These are phyloP conservation scores for Sander vitreus DNA, from an alignment of 2,113 vertebrate genomes.

Conservation along the genomic window DNA sequence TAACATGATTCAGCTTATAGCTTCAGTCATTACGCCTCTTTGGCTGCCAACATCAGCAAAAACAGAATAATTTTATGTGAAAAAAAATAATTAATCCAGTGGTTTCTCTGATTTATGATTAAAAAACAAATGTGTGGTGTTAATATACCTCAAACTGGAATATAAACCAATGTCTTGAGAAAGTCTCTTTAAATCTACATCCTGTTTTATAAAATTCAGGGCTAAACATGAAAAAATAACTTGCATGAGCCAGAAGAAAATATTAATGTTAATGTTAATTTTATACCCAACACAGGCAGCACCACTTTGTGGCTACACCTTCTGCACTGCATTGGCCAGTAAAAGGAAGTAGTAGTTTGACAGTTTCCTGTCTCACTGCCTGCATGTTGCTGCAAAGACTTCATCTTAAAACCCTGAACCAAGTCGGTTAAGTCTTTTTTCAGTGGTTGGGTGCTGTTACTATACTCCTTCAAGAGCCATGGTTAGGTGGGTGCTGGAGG, in stretches of 20 bases:
- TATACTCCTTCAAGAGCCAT: constrained; percentile 89
- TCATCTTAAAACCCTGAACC: constrained; percentile 26
- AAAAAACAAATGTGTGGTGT: constrained; percentile 33
- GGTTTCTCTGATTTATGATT: constrained; percentile 50
- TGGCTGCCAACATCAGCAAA: constrained; percentile 65
- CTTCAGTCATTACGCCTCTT: constrained; percentile 59
- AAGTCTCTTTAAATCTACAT: constrained; percentile 34
- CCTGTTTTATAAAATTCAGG: constrained; percentile 36
- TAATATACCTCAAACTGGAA: constrained; percentile 9
- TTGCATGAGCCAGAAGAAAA: constrained; percentile 50
- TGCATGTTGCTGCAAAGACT: constrained; percentile 35
- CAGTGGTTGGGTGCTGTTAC: constrained; percentile 35
- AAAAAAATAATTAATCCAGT: constrained; percentile 72
- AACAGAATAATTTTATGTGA: constrained; percentile 37
- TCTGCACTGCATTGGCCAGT: constrained; percentile 32
- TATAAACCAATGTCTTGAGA: constrained; percentile 48
- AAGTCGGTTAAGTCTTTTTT: constrained; percentile 21
- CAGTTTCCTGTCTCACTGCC: constrained; percentile 27
- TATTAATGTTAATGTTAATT: constrained; percentile 51
- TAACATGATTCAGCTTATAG: constrained; percentile 40
- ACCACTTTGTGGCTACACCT: constrained; percentile 59
- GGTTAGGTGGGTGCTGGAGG: constrained; percentile 97
- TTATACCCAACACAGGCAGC: constrained; percentile 35
- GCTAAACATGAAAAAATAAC: constrained; percentile 22
- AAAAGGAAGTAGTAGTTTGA: constrained; percentile 19